A percentile compares a stretch with the other conserved stretches of the same genome.
Evolutionary conservation across 92 coral and sea anemone species (phyloP).

Genomic region (Porites divaricata): DNA sequence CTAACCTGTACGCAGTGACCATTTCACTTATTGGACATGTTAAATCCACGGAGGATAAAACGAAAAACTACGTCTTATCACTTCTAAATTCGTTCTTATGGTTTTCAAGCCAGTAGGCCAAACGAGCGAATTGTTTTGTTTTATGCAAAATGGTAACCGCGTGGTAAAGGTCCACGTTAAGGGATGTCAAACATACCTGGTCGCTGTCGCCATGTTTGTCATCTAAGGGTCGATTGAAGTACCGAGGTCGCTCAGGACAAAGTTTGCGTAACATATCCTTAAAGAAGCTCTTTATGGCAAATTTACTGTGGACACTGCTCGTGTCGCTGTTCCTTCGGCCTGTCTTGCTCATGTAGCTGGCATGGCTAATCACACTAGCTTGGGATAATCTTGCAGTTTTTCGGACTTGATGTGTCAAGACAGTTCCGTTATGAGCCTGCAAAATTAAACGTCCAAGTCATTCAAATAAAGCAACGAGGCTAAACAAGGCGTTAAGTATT

Average conservation of each 20-base stretch:
- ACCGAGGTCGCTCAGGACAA: slow-evolving; percentile 61
- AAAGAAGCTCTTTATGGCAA: slow-evolving; percentile 17
- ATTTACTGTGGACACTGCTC: slow-evolving; percentile 1
- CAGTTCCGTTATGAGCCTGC: slow-evolving; percentile 14
- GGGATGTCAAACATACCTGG: slow-evolving; percentile 51
- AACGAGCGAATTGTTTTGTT: no score
- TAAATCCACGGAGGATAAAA: no score
- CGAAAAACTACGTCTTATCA: no score
- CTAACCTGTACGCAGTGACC: no score
- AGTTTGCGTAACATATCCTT: slow-evolving; percentile 40
- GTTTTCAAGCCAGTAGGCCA: no score
- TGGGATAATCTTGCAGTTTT: slow-evolving; percentile 19
- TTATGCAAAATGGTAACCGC: no score
- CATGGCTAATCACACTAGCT: slow-evolving; percentile 21
- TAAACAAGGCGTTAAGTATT: no score
- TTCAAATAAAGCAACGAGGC: background rate
- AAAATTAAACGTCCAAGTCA: background rate
- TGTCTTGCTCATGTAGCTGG: slow-evolving; percentile 5
- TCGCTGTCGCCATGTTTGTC: slow-evolving; percentile 55
- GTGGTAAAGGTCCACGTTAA: no score
- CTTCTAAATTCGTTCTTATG: no score
- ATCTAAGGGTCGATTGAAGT: slow-evolving; percentile 73
- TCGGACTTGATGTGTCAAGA: background rate
- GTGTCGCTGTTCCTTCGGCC: background rate
- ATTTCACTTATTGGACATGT: no score